Evolutionary conservation across 2,113 vertebrate genomes (phyloP).

Genomic region (Corythornis cristatus): DNA sequence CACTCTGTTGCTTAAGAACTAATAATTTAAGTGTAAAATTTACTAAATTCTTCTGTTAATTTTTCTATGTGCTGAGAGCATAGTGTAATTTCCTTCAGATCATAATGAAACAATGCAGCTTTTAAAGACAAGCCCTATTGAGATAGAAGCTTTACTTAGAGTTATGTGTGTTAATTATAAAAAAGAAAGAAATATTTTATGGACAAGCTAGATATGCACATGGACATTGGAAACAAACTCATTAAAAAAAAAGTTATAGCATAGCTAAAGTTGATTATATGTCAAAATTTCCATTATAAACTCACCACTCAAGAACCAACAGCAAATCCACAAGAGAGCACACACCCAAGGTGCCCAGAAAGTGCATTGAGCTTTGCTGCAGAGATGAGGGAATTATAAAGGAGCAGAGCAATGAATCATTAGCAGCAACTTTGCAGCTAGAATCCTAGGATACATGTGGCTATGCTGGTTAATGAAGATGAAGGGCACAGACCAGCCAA

Average conservation of each 20-base stretch:
- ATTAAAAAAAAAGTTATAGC: neutral
- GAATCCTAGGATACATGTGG: neutral
- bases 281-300: constrained; percentile 26
- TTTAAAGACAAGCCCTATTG: neutral
- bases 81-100: neutral
- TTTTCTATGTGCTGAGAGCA: neutral
- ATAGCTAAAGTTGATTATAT: neutral
- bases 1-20: neutral
- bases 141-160: neutral
- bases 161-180: neutral
- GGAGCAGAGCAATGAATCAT: neutral
- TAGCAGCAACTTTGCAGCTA: neutral
- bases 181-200: constrained; percentile 12
- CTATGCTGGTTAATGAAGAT: neutral
- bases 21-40: neutral
- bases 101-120: neutral
- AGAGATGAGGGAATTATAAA: neutral
- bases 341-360: neutral
- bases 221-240: constrained; percentile 14
- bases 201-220: neutral
- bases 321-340: neutral
- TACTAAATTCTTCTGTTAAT: neutral
- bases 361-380: neutral
- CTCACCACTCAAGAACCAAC: neutral
- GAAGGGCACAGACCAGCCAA: neutral